A percentile compares a stretch with the other conserved stretches of the same genome.
Evolutionary conservation across 2,888 invertebrate genomes (phyloP).

Genomic region (Meiosimyza decipiens): DNA sequence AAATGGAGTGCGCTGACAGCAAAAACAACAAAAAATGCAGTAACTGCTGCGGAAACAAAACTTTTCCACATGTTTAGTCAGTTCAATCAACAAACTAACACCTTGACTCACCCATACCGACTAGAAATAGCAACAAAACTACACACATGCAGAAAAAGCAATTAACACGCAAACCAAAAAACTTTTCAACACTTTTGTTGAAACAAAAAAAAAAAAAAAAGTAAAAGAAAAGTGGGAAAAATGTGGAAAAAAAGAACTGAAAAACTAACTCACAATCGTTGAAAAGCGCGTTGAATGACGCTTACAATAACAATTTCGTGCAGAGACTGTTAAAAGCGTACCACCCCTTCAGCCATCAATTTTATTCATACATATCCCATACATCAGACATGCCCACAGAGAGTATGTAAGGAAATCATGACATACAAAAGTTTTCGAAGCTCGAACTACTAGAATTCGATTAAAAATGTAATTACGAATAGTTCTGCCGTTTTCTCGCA

Average conservation of each 20-base stretch:
- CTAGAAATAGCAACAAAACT: neutral
- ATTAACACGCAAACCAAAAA: constrained; percentile 28
- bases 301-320: too few relatives aligned
- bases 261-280: too few relatives aligned
- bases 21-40: constrained; percentile 8
- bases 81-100: constrained; percentile 22
- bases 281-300: too few relatives aligned
- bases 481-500: neutral
- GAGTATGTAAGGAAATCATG: neutral
- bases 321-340: too few relatives aligned
- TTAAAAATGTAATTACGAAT: constrained; percentile 30
- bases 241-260: too few relatives aligned
- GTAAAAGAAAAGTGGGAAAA: too few relatives aligned
- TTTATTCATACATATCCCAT: too few relatives aligned
- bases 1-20: neutral
- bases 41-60: neutral
- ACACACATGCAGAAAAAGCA: constrained; percentile 18
- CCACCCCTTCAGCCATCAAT: too few relatives aligned
- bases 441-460: constrained; percentile 22
- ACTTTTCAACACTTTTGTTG: constrained; percentile 9
- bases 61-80: constrained; percentile 18
- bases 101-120: neutral
- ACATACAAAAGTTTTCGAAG: constrained; percentile 10
- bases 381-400: too few relatives aligned
- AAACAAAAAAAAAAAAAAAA: neutral